A percentile compares a stretch with the other conserved stretches of the same genome.
These are phyloP conservation scores for Agriopis marginaria DNA, from an alignment of 2,888 invertebrate species.

Conservation along the genomic window DNA sequence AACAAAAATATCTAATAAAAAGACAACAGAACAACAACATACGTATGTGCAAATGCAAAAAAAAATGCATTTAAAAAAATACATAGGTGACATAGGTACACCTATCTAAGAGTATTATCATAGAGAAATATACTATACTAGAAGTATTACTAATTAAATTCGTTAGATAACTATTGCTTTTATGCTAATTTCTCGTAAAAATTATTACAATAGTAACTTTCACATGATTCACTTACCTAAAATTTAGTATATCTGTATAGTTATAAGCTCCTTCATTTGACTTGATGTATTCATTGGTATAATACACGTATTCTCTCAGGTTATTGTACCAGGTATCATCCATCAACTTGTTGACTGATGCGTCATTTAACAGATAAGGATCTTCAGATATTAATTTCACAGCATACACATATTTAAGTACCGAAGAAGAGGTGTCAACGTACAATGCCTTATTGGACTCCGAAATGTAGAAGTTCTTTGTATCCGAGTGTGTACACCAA, in stretches of 20 bases:
- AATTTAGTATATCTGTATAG: conserved; percentile 33
- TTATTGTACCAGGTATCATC: conserved; percentile 59
- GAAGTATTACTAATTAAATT: too few species aligned
- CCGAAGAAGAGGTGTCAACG: conserved; percentile 60
- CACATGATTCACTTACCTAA: conserved; percentile 10
- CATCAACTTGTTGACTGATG: neutral
- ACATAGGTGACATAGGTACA: too few species aligned
- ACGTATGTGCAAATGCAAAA: too few species aligned
- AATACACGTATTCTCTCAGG: conserved; percentile 68
- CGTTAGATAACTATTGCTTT: too few species aligned
- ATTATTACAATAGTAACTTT: neutral
- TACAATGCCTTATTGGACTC: conserved; percentile 70
- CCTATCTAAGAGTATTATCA: too few species aligned
- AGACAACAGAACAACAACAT: too few species aligned
- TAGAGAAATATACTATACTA: too few species aligned
- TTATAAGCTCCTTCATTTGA: conserved; percentile 43
- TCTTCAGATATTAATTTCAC: conserved; percentile 54
- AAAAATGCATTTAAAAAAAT: too few species aligned
- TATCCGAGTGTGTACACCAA: conserved; percentile 73
- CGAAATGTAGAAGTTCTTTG: conserved; percentile 57
- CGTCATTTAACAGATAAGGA: neutral
- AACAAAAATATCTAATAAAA: too few species aligned
- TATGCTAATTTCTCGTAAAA: neutral
- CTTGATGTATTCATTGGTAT: conserved; percentile 63
- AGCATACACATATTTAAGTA: conserved; percentile 63